These are phyloP conservation scores for Tychaedon coryphoeus DNA, from an alignment of 2,113 vertebrate species.

Conservation along the genomic window DNA sequence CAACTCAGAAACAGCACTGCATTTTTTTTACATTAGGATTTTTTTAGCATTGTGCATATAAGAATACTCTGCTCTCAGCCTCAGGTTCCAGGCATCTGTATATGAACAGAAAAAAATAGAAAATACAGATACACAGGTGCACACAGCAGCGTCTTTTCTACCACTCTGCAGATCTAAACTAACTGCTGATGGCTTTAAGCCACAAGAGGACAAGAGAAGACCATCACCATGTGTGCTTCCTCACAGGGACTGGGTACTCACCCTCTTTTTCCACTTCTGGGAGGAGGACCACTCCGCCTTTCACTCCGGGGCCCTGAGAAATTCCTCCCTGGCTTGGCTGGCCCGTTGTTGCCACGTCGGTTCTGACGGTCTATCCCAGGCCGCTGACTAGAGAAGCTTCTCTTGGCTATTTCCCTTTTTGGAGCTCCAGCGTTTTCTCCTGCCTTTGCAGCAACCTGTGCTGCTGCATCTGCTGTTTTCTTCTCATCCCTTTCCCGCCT, in stretches of 20 bases:
- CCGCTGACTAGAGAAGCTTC: slow-evolving; percentile 95
- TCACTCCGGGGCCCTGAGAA: slow-evolving; percentile 90
- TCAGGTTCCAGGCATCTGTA: not conserved
- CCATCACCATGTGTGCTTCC: not conserved
- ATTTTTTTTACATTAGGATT: not conserved
- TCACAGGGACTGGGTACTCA: slow-evolving; percentile 68
- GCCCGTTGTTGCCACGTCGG: slow-evolving; percentile 85
- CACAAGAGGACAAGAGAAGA: not conserved
- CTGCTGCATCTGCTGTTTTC: slow-evolving; percentile 78
- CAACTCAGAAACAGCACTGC: not conserved
- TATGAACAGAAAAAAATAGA: not conserved
- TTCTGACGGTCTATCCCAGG: slow-evolving; percentile 91
- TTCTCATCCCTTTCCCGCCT: slow-evolving; percentile 92
- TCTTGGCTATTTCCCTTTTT: slow-evolving; percentile 88
- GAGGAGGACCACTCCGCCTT: slow-evolving; percentile 83
- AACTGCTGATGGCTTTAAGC: not conserved
- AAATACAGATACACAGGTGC: not conserved
- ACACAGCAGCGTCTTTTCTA: not conserved
- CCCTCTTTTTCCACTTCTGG: slow-evolving; percentile 90
- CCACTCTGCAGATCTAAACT: not conserved
- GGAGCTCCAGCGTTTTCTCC: slow-evolving; percentile 64
- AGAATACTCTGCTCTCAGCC: not conserved
- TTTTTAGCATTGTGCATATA: not conserved
- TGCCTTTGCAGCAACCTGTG: slow-evolving; percentile 73
- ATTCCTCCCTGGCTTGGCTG: slow-evolving; percentile 85